A percentile compares a stretch with the other conserved stretches of the same genome.
phyloP scores from a whole-genome alignment of 2,888 invertebrate genomes.

The Resseliella maxima region DNA sequence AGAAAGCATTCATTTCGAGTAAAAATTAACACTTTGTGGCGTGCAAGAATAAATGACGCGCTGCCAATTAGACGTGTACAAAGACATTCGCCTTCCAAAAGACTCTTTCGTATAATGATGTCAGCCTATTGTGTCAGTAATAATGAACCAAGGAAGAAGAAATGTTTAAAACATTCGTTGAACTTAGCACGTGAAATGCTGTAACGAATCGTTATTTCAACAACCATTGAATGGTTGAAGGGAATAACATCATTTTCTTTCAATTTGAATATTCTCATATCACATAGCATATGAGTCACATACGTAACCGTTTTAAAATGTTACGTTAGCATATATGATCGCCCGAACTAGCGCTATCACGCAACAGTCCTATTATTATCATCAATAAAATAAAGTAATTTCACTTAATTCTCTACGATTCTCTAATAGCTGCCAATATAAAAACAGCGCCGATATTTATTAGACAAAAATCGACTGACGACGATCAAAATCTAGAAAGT shows the following conservation, averaged over 20 bases:
- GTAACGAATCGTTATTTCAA: background rate
- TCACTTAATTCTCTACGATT: background rate
- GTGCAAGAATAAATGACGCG: conserved; percentile 2
- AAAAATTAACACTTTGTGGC: background rate
- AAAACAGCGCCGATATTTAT: background rate
- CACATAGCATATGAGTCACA: background rate
- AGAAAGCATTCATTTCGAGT: no score
- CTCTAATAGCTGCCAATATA: background rate
- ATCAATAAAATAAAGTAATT: background rate
- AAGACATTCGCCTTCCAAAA: no score
- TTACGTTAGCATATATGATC: background rate
- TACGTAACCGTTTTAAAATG: background rate
- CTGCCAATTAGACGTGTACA: background rate
- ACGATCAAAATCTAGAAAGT: background rate
- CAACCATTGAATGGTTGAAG: no score
- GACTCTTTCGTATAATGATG: background rate
- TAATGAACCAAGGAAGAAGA: background rate
- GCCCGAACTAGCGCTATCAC: background rate
- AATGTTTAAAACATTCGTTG: background rate
- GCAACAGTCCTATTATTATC: background rate
- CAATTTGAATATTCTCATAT: background rate
- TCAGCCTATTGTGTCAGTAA: background rate
- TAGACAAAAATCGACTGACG: background rate
- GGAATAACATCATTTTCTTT: background rate
- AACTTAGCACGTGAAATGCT: background rate